phyloP scores from a whole-genome alignment of 2,797 vertebrate species.

The Brachyalestes nurse region DNA sequence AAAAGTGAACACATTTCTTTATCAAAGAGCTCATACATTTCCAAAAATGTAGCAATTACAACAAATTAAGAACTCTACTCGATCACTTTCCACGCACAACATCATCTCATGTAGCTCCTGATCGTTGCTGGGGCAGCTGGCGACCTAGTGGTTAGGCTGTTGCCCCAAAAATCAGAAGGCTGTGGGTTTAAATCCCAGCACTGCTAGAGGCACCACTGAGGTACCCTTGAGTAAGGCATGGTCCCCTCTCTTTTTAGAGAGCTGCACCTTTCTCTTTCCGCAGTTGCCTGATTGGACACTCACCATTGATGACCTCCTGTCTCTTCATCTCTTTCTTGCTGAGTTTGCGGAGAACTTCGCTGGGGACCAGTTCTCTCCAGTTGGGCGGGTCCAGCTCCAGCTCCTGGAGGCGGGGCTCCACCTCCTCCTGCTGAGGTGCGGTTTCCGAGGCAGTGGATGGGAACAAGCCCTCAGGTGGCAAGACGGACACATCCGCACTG shows the following conservation, averaged over 20 bases:
- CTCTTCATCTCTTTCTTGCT: constrained; percentile 88
- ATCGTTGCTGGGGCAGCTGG: no score
- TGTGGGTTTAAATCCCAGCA: no score
- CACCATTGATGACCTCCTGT: constrained; percentile 93
- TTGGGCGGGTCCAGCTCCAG: constrained; percentile 87
- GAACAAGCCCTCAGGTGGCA: constrained; percentile 62
- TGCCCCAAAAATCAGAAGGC: no score
- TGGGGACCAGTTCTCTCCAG: constrained; percentile 83
- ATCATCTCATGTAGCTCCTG: no score
- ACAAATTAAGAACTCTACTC: not conserved
- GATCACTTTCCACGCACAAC: not conserved
- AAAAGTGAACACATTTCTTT: not conserved
- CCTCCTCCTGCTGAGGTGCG: constrained; percentile 79
- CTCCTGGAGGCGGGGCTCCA: constrained; percentile 83
- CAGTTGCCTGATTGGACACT: constrained; percentile 45
- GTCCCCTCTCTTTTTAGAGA: no score
- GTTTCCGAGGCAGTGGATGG: constrained; percentile 69
- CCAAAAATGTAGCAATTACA: no score
- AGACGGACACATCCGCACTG: constrained; percentile 64
- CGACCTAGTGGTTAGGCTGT: no score
- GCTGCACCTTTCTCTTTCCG: not conserved
- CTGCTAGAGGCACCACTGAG: no score
- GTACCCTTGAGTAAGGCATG: no score
- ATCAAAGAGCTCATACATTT: no score
- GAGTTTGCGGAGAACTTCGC: constrained; percentile 78